phyloP scores from a whole-genome alignment of 1,140 invertebrate species.

The Phocides pigmalion region DNA sequence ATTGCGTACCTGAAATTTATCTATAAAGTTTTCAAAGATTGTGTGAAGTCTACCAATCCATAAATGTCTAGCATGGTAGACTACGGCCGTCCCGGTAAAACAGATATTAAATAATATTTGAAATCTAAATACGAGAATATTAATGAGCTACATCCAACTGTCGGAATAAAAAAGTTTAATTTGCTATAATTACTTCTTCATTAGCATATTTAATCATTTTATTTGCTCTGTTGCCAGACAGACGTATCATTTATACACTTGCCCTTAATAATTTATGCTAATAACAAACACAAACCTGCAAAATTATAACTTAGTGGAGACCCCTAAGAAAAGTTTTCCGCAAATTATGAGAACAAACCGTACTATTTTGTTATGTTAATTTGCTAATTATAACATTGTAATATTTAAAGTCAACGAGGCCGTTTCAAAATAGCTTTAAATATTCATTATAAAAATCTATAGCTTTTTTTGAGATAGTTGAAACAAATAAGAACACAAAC shows the following conservation, averaged over 20 bases:
- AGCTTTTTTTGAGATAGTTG: no score
- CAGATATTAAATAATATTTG: no score
- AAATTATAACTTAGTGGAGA: constrained; percentile 31
- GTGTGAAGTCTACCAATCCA: no score
- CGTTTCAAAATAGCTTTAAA: no score
- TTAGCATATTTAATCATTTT: constrained; percentile 62
- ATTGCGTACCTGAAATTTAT: no score
- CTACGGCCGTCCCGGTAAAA: no score
- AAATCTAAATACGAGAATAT: no score
- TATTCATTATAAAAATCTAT: no score
- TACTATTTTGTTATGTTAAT: constrained; percentile 22
- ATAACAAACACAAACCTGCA: constrained; percentile 43
- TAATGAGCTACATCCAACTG: no score
- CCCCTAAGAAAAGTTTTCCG: constrained; percentile 6
- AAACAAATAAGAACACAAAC: no score
- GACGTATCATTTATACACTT: constrained; percentile 49
- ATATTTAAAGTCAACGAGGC: background rate
- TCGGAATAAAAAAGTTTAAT: background rate
- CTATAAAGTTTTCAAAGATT: no score
- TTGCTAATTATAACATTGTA: constrained; percentile 18
- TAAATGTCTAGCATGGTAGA: no score
- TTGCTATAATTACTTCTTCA: constrained; percentile 44
- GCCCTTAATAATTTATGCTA: constrained; percentile 62
- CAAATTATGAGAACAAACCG: constrained; percentile 13
- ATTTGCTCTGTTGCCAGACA: constrained; percentile 46